Conservation (phyloP, 1,140 invertebrate species). For the Drosophila baimaii region DNA sequence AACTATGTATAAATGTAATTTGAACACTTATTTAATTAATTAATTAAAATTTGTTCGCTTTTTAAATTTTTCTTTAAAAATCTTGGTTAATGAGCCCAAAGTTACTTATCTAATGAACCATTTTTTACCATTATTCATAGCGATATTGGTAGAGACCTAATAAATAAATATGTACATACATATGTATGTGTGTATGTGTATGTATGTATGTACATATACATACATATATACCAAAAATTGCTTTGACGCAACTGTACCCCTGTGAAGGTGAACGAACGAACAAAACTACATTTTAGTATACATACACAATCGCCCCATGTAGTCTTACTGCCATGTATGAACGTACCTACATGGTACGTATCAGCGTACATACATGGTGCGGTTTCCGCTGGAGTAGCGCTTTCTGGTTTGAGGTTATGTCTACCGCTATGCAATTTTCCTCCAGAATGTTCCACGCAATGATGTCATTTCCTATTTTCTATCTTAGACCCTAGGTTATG, state of each 20-base stretch:
- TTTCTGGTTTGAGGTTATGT: conserved; percentile 31
- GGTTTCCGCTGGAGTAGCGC: neutral
- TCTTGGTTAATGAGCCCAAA: too few species aligned
- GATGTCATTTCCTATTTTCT: conserved; percentile 20
- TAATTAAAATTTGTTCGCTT: too few species aligned
- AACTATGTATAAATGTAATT: too few species aligned
- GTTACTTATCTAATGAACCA: too few species aligned
- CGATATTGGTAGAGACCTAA: too few species aligned
- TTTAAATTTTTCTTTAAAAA: too few species aligned
- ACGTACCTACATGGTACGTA: neutral
- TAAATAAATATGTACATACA: too few species aligned
- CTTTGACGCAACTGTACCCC: conserved; percentile 20
- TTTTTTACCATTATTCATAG: too few species aligned
- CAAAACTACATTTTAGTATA: conserved; percentile 2
- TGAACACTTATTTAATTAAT: too few species aligned
- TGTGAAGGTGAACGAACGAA: neutral
- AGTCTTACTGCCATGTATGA: neutral
- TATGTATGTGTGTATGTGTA: conserved; percentile 3
- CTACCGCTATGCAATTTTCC: conserved; percentile 2
- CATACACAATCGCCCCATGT: conserved; percentile 34
- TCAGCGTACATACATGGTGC: conserved; percentile 16
- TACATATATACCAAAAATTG: neutral
- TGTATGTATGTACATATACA: neutral
- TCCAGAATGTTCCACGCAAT: conserved; percentile 17
- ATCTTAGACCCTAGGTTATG: conserved; percentile 26